These are phyloP conservation scores for Acridotheres tristis DNA, from an alignment of 2,797 vertebrate species.

Conservation along the genomic window DNA sequence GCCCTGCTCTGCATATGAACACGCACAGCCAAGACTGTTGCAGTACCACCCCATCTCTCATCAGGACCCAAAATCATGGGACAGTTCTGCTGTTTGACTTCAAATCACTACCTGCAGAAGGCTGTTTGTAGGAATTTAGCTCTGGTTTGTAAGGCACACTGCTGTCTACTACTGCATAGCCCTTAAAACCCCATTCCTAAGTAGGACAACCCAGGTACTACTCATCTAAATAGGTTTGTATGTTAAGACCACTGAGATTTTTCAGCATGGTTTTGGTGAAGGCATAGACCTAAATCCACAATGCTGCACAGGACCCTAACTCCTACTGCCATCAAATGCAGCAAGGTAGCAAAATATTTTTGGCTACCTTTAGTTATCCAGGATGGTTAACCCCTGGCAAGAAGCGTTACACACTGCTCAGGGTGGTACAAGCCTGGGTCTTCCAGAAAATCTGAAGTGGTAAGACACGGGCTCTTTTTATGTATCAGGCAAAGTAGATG, in stretches of 20 bases:
- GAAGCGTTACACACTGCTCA: neutral
- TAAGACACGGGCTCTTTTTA: neutral
- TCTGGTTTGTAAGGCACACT: neutral
- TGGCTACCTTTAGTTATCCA: neutral
- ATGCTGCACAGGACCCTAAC: neutral
- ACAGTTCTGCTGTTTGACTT: neutral
- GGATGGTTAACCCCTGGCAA: neutral
- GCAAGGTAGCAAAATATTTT: neutral
- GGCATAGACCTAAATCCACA: neutral
- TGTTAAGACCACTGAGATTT: conserved; percentile 52
- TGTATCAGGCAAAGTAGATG: neutral
- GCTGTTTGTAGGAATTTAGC: neutral
- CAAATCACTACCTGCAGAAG: accelerated
- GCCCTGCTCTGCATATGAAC: neutral
- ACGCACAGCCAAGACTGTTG: neutral
- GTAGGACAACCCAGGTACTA: neutral
- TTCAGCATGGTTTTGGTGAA: neutral
- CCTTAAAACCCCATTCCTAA: neutral
- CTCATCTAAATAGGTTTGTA: conserved; percentile 35
- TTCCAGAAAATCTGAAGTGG: neutral
- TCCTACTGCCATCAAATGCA: neutral
- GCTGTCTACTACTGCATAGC: neutral
- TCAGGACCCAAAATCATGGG: neutral
- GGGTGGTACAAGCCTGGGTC: neutral
- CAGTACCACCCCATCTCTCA: neutral